Conservation (phyloP, 2,797 vertebrate genomes). For the Melanotaenia nigrans region DNA sequence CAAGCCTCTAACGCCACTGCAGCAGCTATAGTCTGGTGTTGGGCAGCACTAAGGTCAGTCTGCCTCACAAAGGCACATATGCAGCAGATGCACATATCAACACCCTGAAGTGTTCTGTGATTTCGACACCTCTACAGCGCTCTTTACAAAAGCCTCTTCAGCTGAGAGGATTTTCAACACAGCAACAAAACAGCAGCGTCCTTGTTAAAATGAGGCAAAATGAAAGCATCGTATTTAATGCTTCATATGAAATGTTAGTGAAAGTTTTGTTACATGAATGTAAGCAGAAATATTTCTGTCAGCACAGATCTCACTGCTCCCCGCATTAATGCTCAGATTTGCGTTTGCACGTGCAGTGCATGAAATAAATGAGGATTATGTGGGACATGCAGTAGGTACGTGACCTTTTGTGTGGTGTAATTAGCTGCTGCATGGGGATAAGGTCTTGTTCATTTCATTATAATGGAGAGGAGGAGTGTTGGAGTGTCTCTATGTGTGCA, state of each 20-base stretch:
- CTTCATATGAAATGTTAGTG: background rate
- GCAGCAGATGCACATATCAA: background rate
- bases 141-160: constrained; percentile 33
- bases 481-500: background rate
- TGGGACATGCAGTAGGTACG: constrained; percentile 32
- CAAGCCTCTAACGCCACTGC: constrained; percentile 52
- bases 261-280: constrained; percentile 3
- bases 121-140: constrained; percentile 1
- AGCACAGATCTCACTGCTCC: background rate
- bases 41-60: constrained; percentile 43
- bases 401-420: constrained; percentile 53
- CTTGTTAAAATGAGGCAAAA: constrained; percentile 5
- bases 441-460: constrained; percentile 41
- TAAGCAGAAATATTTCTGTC: background rate
- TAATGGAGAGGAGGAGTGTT: constrained; percentile 16
- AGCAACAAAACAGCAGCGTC: constrained; percentile 13
- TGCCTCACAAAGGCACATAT: constrained; percentile 16
- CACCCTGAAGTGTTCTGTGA: constrained; percentile 17
- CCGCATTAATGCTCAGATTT: constrained; percentile 10
- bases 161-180: constrained; percentile 17
- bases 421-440: constrained; percentile 29
- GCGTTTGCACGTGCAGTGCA: constrained; percentile 12
- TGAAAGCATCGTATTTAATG: background rate
- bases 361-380: constrained; percentile 24
- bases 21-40: constrained; percentile 62